Conservation (phyloP, 2,113 vertebrate species). For the Fulmarus glacialis region DNA sequence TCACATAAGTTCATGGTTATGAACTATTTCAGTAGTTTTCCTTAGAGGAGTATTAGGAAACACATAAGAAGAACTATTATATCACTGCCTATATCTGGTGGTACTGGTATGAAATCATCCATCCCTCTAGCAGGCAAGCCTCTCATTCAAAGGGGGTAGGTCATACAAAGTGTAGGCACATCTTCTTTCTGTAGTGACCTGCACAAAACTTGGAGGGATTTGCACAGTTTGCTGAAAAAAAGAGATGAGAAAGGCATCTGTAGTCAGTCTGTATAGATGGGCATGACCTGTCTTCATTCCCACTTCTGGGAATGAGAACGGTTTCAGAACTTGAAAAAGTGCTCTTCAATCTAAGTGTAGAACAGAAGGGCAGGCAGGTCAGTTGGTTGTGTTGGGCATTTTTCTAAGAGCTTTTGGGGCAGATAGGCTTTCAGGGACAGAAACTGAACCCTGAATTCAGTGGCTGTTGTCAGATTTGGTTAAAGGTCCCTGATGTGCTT, state of each 20-base stretch:
- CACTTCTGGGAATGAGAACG: background rate
- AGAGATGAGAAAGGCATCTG: background rate
- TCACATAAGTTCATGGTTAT: background rate
- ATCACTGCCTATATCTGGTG: background rate
- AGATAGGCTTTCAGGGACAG: background rate
- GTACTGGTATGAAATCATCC: background rate
- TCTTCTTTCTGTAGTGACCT: background rate
- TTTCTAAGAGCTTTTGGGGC: background rate
- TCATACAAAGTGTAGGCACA: background rate
- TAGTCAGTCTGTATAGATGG: background rate
- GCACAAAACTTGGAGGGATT: background rate
- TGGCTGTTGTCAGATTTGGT: background rate
- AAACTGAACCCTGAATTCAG: background rate
- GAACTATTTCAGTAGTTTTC: background rate
- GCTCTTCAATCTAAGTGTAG: background rate
- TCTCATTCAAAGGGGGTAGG: background rate
- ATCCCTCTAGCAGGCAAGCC: background rate
- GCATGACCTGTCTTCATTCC: background rate
- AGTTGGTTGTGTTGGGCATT: background rate
- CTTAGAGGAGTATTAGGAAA: background rate
- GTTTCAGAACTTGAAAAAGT: background rate
- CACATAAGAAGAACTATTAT: background rate
- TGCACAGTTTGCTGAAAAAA: background rate
- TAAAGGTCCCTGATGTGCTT: background rate
- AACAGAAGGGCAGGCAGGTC: background rate